Conservation (phyloP, 2,113 vertebrate genomes). For the Beaufortia kweichowensis region DNA sequence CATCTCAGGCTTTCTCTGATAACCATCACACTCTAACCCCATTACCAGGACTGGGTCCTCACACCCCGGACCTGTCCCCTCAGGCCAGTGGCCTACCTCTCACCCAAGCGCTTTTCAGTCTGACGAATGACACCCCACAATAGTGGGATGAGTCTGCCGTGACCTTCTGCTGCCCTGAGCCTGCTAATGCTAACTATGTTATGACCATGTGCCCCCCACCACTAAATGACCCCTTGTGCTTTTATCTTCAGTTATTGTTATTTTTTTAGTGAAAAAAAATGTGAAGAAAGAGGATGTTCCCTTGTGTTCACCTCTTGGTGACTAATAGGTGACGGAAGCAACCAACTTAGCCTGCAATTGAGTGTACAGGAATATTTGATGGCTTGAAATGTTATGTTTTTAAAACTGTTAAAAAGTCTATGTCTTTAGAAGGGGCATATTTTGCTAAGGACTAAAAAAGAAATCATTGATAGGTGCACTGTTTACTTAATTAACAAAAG, state of each 20-base stretch:
- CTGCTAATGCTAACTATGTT: conserved; percentile 66
- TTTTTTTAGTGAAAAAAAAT: conserved; percentile 60
- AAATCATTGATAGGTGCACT: conserved; percentile 72
- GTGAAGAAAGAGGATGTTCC: conserved; percentile 19
- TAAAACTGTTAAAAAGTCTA: conserved; percentile 71
- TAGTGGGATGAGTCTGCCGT: conserved; percentile 76
- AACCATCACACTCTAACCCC: conserved; percentile 78
- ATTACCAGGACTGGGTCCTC: conserved; percentile 73
- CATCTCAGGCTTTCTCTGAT: conserved; percentile 73
- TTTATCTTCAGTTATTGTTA: conserved; percentile 57
- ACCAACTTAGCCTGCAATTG: background rate
- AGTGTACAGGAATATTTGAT: background rate
- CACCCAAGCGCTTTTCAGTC: conserved; percentile 72
- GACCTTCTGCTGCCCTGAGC: conserved; percentile 73
- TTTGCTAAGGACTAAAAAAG: conserved; percentile 67
- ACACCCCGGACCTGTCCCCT: conserved; percentile 74
- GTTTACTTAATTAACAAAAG: conserved; percentile 86
- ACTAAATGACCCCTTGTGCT: conserved; percentile 52
- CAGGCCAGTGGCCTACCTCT: conserved; percentile 72
- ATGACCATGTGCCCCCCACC: conserved; percentile 46
- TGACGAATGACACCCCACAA: conserved; percentile 74
- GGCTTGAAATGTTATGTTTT: conserved; percentile 67
- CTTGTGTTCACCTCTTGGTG: conserved; percentile 52
- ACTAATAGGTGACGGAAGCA: background rate
- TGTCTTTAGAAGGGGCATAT: conserved; percentile 65